Percentiles rank a stretch among this genome's conserved stretches.
Conservation (phyloP, 2,888 invertebrate genomes). For the Baccha elongata region DNA sequence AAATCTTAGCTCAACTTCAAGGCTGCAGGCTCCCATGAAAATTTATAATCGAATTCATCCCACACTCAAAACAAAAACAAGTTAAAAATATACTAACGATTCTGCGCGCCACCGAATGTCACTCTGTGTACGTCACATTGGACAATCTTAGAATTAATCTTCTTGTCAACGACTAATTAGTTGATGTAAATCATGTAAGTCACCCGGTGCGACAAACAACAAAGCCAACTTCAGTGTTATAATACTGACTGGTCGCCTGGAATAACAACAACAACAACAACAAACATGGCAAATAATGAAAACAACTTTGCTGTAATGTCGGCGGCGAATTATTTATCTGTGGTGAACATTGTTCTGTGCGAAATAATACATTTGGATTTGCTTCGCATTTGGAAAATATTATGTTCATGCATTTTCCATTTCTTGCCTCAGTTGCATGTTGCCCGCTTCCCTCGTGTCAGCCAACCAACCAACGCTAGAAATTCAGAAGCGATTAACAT, state of each 20-base stretch:
- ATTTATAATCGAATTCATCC: conserved; percentile 58
- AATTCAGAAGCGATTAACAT: conserved; percentile 46
- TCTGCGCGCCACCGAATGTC: conserved; percentile 45
- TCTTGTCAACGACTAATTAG: conserved; percentile 72
- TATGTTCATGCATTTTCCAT: conserved; percentile 12
- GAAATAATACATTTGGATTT: conserved; percentile 22
- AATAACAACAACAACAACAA: conserved; percentile 25
- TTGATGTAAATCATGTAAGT: conserved; percentile 72
- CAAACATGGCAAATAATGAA: conserved; percentile 6
- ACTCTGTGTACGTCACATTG: conserved; percentile 45
- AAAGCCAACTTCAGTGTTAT: conserved; percentile 25
- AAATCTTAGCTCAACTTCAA: conserved; percentile 20
- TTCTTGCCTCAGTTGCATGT: too few species aligned
- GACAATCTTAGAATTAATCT: conserved; percentile 68
- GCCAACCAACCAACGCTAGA: not conserved
- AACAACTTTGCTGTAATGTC: not conserved
- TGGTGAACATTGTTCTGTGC: conserved; percentile 18
- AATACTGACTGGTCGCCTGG: not conserved
- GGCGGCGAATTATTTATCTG: conserved; percentile 36
- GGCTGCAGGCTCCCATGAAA: conserved; percentile 31
- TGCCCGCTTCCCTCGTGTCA: not conserved
- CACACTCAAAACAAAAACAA: conserved; percentile 23
- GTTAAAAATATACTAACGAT: conserved; percentile 8
- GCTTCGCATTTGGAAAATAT: conserved; percentile 10
- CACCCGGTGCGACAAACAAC: conserved; percentile 56